Conservation (phyloP, 2,888 invertebrate genomes). For the Leptopilina myrica region DNA sequence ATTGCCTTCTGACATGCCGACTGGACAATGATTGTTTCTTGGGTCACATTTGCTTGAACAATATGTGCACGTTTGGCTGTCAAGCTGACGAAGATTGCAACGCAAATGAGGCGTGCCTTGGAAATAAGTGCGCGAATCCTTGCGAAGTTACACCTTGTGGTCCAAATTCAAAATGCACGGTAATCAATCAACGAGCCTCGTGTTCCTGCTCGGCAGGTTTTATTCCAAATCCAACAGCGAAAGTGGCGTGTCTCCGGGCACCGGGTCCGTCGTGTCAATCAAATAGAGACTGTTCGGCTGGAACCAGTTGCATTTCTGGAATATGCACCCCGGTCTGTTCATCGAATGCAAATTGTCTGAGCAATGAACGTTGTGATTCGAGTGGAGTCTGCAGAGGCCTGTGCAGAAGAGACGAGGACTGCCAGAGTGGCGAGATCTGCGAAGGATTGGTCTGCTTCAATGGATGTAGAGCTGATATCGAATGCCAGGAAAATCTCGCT, state of each 20-base stretch:
- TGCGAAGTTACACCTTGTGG: slow-evolving; percentile 88
- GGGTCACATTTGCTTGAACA: slow-evolving; percentile 91
- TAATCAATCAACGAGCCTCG: slow-evolving; percentile 87
- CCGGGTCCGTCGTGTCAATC: slow-evolving; percentile 86
- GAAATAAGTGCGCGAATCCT: slow-evolving; percentile 89
- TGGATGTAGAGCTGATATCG: slow-evolving; percentile 89
- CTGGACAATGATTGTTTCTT: slow-evolving; percentile 95
- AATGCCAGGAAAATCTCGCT: slow-evolving; percentile 85
- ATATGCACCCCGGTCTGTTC: slow-evolving; percentile 89
- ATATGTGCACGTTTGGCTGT: slow-evolving; percentile 92
- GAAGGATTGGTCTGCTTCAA: slow-evolving; percentile 87
- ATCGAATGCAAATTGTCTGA: slow-evolving; percentile 85
- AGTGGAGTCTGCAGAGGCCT: slow-evolving; percentile 89
- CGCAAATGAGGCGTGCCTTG: slow-evolving; percentile 88
- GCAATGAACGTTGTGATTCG: slow-evolving; percentile 87
- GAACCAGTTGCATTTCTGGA: slow-evolving; percentile 85
- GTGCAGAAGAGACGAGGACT: slow-evolving; percentile 91
- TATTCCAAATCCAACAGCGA: slow-evolving; percentile 92
- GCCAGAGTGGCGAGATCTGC: slow-evolving; percentile 91
- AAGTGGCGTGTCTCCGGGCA: slow-evolving; percentile 90
- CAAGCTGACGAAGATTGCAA: slow-evolving; percentile 92
- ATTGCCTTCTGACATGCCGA: slow-evolving; percentile 91
- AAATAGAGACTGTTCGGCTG: slow-evolving; percentile 86
- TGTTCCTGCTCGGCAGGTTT: slow-evolving; percentile 88
- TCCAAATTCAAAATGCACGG: slow-evolving; percentile 89